These are phyloP conservation scores for Grus americana DNA, from an alignment of 2,113 vertebrate species.

Conservation along the genomic window DNA sequence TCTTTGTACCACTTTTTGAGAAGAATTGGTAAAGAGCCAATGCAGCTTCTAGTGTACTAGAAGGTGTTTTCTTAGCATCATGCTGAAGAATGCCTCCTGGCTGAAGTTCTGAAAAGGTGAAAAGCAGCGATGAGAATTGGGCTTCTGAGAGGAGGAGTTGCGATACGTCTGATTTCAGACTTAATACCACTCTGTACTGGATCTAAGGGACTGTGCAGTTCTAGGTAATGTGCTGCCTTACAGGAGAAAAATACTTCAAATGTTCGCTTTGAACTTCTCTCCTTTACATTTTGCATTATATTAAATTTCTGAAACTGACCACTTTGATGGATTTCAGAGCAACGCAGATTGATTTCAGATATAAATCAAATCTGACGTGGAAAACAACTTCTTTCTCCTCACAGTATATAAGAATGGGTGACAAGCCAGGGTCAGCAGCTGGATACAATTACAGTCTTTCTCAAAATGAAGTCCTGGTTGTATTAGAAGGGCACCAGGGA, in stretches of 20 bases:
- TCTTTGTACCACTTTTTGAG: not conserved
- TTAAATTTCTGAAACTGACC: conserved; percentile 34
- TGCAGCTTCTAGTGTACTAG: not conserved
- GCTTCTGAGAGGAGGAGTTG: not conserved
- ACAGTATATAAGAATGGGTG: not conserved
- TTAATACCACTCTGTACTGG: not conserved
- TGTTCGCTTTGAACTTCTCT: not conserved
- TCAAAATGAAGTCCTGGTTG: not conserved
- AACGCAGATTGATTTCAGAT: conserved; percentile 18
- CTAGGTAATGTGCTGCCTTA: not conserved
- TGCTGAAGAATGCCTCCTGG: not conserved
- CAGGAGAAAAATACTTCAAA: not conserved
- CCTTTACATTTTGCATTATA: not conserved
- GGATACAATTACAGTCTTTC: conserved; percentile 29
- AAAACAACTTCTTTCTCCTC: conserved; percentile 16
- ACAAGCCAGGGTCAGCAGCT: conserved; percentile 18
- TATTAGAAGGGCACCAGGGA: conserved; percentile 1
- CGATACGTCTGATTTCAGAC: not conserved
- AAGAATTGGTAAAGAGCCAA: not conserved
- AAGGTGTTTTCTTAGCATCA: not conserved
- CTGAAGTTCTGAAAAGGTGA: not conserved
- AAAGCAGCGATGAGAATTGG: not conserved
- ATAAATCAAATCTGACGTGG: conserved; percentile 15
- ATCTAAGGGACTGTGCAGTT: not conserved
- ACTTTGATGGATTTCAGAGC: conserved; percentile 28